Base-by-base conservation (phyloP, 2,888 invertebrate genomes). In the Eurytoma californica region DNA sequence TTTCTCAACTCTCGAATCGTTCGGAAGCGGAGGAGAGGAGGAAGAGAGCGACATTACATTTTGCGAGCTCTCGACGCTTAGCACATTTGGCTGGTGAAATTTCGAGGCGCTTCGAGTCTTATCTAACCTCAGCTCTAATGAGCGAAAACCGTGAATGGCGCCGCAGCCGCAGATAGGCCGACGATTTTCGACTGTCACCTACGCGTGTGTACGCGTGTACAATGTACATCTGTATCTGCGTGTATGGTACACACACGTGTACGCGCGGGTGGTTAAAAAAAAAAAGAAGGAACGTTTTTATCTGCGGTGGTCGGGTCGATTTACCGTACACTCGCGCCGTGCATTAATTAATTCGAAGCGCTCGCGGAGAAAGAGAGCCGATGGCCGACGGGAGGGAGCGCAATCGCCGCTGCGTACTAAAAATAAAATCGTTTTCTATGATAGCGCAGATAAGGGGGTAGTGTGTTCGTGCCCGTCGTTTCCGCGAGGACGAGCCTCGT, bases 381-480 rank as follows among this genome's bases (percentile, higher is more conserved):
- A 28, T 3, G 14, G 30, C 28, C 13, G 28, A 28, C 5, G 30
- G 65, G n/a, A 13, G 18, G 58, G 72, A 63, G 18, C 9, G 24
- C 65, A 24, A 20, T 51, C 67, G 61, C 51, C 63, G 57, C 63
- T 24, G 61, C 18, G 68, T 53, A 49, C 75, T 80, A 80, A 80
- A 80, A 80, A 80, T 80, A 76, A 80, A 55, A 55, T 65, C 16
- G n/a, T 53, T 51, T 60, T 80, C 80, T 80, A 80, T 77, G 80
- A 80, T 80, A 80, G 80, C 60, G 69, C 53, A 28, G 78, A 80
- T 80, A 78, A 75, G 61, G 16, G 69, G 53, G 4, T 58, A 13
- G 70, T 18, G 58, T 80, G 68, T 69, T 68, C 79, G 69, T 63
- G 69, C 24, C 61, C 69, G 55, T 57, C 68, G 67, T 58, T 80